Conservation (phyloP, 1,140 invertebrate genomes). For the Achatina immaculata region DNA sequence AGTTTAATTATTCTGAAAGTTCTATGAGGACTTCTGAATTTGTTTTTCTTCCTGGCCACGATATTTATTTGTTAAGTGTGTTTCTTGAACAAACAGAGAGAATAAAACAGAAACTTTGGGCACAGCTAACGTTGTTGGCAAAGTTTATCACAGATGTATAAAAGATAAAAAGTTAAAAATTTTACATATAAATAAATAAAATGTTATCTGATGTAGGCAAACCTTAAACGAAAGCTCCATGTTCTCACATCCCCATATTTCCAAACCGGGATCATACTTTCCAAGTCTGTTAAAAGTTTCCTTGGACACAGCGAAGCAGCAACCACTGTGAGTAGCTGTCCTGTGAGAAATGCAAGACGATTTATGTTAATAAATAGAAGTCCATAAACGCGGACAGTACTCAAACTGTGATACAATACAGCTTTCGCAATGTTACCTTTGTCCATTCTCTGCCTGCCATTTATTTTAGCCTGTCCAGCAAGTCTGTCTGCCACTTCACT, state of each 20-base stretch:
- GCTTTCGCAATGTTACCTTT: too few relatives aligned
- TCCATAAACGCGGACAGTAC: too few relatives aligned
- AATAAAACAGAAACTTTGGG: not conserved
- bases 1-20: too few relatives aligned
- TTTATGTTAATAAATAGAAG: too few relatives aligned
- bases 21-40: too few relatives aligned
- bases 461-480: too few relatives aligned
- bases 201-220: not conserved
- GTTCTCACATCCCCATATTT: constrained; percentile 98
- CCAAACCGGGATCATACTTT: constrained; percentile 96
- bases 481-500: too few relatives aligned
- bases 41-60: too few relatives aligned
- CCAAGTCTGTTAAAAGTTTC: constrained; percentile 91
- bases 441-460: too few relatives aligned
- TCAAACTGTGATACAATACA: too few relatives aligned
- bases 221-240: constrained; percentile 97
- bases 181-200: not conserved
- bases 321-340: constrained; percentile 96
- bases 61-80: too few relatives aligned
- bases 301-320: constrained; percentile 91
- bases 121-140: constrained; percentile 39
- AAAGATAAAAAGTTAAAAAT: constrained; percentile 33
- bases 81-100: too few relatives aligned
- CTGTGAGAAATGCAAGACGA: constrained; percentile 64
- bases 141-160: constrained; percentile 48